Conservation (phyloP, 2,888 invertebrate genomes). For the Eristalinus sepulchralis region DNA sequence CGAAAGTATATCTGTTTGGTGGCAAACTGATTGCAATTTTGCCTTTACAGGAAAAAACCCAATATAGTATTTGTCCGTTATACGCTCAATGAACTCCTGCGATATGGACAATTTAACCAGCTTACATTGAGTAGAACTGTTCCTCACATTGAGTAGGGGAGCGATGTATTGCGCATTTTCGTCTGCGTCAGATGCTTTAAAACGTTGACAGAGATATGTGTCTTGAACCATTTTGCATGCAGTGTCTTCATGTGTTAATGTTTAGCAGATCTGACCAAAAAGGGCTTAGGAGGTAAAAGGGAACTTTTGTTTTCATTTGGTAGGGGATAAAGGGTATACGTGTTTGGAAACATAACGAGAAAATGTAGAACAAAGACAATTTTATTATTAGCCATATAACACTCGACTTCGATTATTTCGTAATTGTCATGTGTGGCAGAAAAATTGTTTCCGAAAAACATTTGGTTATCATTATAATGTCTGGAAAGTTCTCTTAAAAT, state of each 20-base stretch:
- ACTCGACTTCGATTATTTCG: too few relatives aligned
- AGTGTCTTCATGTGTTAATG: constrained; percentile 8
- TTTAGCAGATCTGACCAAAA: constrained; percentile 11
- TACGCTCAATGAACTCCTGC: constrained; percentile 7
- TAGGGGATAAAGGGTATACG: too few relatives aligned
- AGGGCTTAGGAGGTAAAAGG: constrained; percentile 6
- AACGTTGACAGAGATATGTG: constrained; percentile 11
- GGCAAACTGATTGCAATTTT: too few relatives aligned
- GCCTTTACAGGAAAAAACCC: too few relatives aligned
- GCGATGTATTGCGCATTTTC: constrained; percentile 2
- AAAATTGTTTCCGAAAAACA: too few relatives aligned
- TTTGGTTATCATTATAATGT: too few relatives aligned
- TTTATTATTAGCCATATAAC: too few relatives aligned
- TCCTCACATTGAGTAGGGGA: constrained; percentile 4
- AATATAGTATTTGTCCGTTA: constrained; percentile 12
- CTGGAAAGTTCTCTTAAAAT: too few relatives aligned
- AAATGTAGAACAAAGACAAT: too few relatives aligned
- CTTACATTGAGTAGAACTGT: constrained; percentile 5
- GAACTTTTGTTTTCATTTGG: constrained; percentile 14
- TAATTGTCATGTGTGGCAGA: too few relatives aligned
- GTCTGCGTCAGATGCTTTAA: not conserved
- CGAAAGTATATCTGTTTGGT: constrained; percentile 22
- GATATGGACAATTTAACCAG: not conserved
- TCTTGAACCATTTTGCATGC: constrained; percentile 2
- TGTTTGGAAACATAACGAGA: too few relatives aligned